Evolutionary conservation across 2,888 invertebrate species (phyloP).

Genomic region (Nysson spinosus): DNA sequence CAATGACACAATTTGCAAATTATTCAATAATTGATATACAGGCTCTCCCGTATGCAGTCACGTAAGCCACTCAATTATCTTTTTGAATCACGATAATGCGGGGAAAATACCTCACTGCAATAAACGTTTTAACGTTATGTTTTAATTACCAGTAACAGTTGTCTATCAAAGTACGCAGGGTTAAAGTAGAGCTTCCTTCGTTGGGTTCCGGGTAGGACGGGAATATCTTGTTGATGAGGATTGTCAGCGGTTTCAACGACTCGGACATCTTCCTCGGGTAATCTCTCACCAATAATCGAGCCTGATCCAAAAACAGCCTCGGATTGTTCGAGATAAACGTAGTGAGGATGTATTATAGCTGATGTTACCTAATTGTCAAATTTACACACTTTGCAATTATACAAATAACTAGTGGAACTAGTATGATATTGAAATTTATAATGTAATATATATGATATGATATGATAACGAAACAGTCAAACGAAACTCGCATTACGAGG

Average conservation of each 20-base stretch:
- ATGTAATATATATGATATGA: too few species aligned
- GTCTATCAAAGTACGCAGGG: constrained; percentile 94
- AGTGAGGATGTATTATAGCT: constrained; percentile 84
- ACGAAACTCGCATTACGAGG: too few species aligned
- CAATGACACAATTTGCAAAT: constrained; percentile 50
- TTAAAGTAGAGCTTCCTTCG: constrained; percentile 92
- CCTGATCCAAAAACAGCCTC: constrained; percentile 74
- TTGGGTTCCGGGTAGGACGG: constrained; percentile 81
- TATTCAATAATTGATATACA: constrained; percentile 29
- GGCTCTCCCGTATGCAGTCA: too few species aligned
- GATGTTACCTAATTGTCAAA: constrained; percentile 80
- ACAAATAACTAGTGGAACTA: too few species aligned
- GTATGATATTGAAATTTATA: too few species aligned
- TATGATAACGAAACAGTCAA: too few species aligned
- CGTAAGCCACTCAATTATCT: too few species aligned
- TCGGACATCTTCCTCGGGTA: constrained; percentile 91
- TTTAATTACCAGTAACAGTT: constrained; percentile 85
- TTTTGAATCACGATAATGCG: too few species aligned
- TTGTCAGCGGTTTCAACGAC: constrained; percentile 89
- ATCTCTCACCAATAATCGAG: constrained; percentile 80
- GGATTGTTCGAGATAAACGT: constrained; percentile 66
- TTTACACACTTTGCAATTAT: neutral
- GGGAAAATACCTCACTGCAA: too few species aligned
- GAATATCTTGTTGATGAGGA: constrained; percentile 68
- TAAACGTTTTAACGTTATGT: neutral